phyloP scores from a whole-genome alignment of 2,888 invertebrate species.

The Trichogramma evanescens region DNA sequence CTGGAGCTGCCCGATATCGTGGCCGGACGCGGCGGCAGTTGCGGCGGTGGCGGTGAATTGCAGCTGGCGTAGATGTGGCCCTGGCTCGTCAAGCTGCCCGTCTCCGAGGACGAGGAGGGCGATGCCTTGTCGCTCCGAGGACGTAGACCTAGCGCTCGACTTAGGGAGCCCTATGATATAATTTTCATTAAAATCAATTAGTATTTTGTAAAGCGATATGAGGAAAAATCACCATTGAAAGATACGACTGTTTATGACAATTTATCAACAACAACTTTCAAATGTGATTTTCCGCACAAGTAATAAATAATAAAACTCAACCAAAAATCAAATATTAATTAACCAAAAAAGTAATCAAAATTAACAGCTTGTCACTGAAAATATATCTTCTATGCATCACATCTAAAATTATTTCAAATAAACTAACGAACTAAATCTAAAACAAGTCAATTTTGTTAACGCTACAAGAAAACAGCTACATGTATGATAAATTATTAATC shows the following conservation, averaged over 20 bases:
- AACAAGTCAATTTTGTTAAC: no score
- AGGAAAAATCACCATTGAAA: background rate
- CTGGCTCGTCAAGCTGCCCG: conserved; percentile 51
- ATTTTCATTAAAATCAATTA: background rate
- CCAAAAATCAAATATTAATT: no score
- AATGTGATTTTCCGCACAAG: no score
- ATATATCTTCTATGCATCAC: no score
- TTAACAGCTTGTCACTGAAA: no score
- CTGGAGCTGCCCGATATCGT: conserved; percentile 47
- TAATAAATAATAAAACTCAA: no score
- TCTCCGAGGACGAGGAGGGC: conserved; percentile 60
- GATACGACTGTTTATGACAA: background rate
- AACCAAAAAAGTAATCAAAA: no score
- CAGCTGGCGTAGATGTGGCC: conserved; percentile 55
- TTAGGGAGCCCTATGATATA: conserved; percentile 62
- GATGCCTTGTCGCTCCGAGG: conserved; percentile 60
- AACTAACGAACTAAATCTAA: no score
- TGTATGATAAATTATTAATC: no score
- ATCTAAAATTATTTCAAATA: no score
- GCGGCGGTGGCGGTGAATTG: conserved; percentile 55
- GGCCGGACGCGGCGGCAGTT: conserved; percentile 39
- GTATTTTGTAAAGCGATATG: background rate
- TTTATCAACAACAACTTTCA: no score
- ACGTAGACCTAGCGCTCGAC: conserved; percentile 61
- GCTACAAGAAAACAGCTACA: no score